Conservation (phyloP, 2,888 invertebrate species). For the Tetropium fuscum region DNA sequence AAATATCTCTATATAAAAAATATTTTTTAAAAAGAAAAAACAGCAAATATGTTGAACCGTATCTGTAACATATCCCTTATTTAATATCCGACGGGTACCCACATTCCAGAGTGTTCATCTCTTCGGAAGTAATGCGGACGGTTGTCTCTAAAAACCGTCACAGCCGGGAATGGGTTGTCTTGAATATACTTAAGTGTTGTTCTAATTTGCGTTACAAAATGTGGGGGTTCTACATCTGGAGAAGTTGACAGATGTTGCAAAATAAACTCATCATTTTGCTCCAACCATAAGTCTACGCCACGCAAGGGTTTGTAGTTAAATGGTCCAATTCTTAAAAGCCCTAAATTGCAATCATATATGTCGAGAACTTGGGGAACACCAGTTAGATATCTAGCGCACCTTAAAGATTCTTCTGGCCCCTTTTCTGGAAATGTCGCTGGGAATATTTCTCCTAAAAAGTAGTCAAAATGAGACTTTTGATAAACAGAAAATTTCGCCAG, state of each 20-base stretch:
- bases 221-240: conserved; percentile 91
- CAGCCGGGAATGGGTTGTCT: conserved; percentile 94
- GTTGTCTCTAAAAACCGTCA: conserved; percentile 94
- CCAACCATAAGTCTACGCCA: conserved; percentile 90
- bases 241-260: conserved; percentile 92
- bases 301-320: conserved; percentile 93
- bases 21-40: conserved; percentile 27
- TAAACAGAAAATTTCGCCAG: too few species aligned
- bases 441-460: conserved; percentile 81
- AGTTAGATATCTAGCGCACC: conserved; percentile 85
- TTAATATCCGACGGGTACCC: conserved; percentile 64
- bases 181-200: conserved; percentile 92
- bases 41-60: conserved; percentile 30
- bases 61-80: conserved; percentile 11
- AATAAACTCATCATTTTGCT: conserved; percentile 92
- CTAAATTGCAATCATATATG: conserved; percentile 88
- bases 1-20: conserved; percentile 25
- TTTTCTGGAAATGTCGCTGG: conserved; percentile 92
- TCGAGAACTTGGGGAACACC: conserved; percentile 87
- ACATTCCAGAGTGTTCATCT: conserved; percentile 86
- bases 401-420: conserved; percentile 87
- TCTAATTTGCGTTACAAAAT: conserved; percentile 89
- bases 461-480: too few species aligned
- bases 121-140: conserved; percentile 90
- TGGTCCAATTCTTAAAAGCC: conserved; percentile 90